A percentile compares a stretch with the other conserved stretches of the same genome.
These are phyloP conservation scores for Anguilla marmorata DNA, from an alignment of 2,797 vertebrate genomes.

Conservation along the genomic window DNA sequence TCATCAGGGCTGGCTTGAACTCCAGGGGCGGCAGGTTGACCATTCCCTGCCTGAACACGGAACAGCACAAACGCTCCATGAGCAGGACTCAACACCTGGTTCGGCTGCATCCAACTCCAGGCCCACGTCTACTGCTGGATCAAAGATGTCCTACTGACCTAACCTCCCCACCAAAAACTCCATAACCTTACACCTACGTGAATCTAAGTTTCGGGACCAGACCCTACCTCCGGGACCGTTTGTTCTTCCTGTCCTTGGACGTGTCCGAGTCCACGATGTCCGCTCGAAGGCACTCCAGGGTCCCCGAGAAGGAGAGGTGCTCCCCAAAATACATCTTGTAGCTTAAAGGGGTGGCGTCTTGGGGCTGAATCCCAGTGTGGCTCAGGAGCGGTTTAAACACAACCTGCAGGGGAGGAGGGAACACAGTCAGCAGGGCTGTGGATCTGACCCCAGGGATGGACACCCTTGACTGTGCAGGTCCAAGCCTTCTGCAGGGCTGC, in stretches of 20 bases:
- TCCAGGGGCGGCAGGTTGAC: constrained; percentile 89
- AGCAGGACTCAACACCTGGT: background rate
- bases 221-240: constrained; percentile 83
- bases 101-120: background rate
- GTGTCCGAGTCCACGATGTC: constrained; percentile 98
- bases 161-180: background rate
- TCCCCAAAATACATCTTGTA: constrained; percentile 99
- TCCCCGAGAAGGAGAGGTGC: constrained; percentile 95
- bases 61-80: background rate
- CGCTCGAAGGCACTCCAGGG: constrained; percentile 91
- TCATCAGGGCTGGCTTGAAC: constrained; percentile 94
- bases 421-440: background rate
- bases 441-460: background rate
- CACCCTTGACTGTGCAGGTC: no score
- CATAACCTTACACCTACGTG: background rate
- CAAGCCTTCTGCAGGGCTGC: no score
- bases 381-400: constrained; percentile 95
- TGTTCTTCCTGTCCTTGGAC: constrained; percentile 93
- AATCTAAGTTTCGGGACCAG: background rate
- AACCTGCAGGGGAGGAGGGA: constrained; percentile 71
- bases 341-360: constrained; percentile 89
- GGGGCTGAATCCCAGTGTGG: constrained; percentile 92
- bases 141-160: background rate
- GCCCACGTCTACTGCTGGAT: background rate
- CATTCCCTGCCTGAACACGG: constrained; percentile 81